Conservation (phyloP, 2,888 invertebrate genomes). For the Apotomis turbidana region DNA sequence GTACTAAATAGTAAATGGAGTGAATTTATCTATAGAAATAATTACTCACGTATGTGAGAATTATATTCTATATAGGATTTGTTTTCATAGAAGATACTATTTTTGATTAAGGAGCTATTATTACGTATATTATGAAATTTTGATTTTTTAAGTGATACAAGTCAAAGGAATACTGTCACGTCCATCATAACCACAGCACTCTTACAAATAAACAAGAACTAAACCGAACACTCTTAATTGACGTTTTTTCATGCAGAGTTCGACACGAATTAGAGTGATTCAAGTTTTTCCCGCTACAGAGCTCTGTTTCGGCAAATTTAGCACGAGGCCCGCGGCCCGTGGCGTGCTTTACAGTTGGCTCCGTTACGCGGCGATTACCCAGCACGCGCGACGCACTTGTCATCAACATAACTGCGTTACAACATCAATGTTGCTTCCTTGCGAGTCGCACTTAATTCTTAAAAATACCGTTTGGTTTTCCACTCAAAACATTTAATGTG, state of each 20-base stretch:
- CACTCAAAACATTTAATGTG: conserved; percentile 26
- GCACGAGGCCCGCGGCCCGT: conserved; percentile 79
- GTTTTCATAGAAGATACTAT: too few relatives aligned
- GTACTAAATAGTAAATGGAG: too few relatives aligned
- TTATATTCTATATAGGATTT: too few relatives aligned
- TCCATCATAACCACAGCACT: neutral
- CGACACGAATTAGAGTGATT: conserved; percentile 70
- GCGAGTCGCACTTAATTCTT: conserved; percentile 24
- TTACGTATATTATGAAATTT: too few relatives aligned
- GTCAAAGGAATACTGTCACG: neutral
- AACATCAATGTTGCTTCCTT: conserved; percentile 39
- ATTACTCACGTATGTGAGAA: too few relatives aligned
- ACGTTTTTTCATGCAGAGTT: conserved; percentile 53
- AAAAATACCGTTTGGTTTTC: conserved; percentile 27
- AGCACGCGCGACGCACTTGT: conserved; percentile 65
- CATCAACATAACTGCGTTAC: conserved; percentile 52
- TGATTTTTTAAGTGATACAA: too few relatives aligned
- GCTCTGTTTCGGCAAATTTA: conserved; percentile 82
- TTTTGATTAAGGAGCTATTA: too few relatives aligned
- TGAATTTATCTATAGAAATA: too few relatives aligned
- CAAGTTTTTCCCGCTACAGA: conserved; percentile 78
- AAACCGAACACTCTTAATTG: conserved; percentile 44
- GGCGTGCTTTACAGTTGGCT: conserved; percentile 81
- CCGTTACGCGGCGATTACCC: conserved; percentile 81
- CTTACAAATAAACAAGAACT: neutral